Conservation (phyloP, 1,140 invertebrate species). For the Steinernema feltiae region DNA sequence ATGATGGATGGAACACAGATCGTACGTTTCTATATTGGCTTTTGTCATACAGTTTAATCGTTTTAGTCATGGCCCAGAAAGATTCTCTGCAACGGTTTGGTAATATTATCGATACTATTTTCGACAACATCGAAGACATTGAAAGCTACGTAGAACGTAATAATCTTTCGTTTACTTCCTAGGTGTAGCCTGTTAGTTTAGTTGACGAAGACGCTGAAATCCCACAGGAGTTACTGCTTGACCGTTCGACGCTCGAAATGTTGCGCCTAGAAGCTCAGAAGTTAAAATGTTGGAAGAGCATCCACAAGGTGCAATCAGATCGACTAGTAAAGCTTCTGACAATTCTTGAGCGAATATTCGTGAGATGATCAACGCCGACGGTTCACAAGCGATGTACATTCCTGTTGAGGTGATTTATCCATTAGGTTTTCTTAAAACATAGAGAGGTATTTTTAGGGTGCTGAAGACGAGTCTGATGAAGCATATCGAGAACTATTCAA, state of each 20-base stretch:
- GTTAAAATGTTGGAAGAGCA: conserved; percentile 68
- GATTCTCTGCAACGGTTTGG: conserved; percentile 45
- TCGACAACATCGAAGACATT: conserved; percentile 49
- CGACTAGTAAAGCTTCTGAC: conserved; percentile 76
- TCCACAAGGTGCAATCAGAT: conserved; percentile 83
- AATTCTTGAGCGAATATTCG: conserved; percentile 81
- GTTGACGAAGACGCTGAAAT: conserved; percentile 68
- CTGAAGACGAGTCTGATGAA: conserved; percentile 78
- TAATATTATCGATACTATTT: conserved; percentile 44
- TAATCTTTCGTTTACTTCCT: not conserved
- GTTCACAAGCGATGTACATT: conserved; percentile 63
- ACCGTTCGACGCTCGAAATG: conserved; percentile 74
- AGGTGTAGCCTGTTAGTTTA: conserved; percentile 9
- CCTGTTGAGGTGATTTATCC: conserved; percentile 51
- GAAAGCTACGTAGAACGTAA: conserved; percentile 19
- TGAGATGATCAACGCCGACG: conserved; percentile 71
- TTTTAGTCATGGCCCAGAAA: conserved; percentile 48
- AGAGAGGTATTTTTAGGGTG: conserved; percentile 66
- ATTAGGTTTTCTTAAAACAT: not conserved
- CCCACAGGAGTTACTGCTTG: conserved; percentile 71
- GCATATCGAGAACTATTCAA: conserved; percentile 80
- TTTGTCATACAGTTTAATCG: no score
- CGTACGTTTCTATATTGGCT: no score
- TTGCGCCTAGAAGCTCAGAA: conserved; percentile 89
- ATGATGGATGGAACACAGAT: conserved; percentile 43